phyloP scores from a whole-genome alignment of 2,888 invertebrate species.

The Candidula unifasciata region DNA sequence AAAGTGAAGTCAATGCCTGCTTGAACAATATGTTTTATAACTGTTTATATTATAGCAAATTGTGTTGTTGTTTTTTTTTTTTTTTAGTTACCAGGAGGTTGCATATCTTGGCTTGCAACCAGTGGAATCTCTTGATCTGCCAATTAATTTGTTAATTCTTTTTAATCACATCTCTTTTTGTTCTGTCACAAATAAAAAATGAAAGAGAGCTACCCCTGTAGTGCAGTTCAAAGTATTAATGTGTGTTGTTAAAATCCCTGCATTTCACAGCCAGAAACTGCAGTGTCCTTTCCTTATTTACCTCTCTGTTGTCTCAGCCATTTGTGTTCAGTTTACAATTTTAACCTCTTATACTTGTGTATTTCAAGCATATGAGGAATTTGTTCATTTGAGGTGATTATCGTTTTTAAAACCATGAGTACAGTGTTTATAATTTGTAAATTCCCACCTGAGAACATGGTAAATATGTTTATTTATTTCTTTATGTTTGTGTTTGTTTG shows the following conservation, averaged over 20 bases:
- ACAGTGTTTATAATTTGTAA: background rate
- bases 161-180: too few species aligned
- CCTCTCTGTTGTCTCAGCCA: background rate
- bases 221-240: background rate
- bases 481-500: background rate
- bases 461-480: conserved; percentile 2
- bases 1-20: too few species aligned
- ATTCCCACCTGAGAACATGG: background rate
- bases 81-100: too few species aligned
- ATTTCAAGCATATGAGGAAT: background rate
- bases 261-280: background rate
- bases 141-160: too few species aligned
- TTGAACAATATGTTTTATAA: too few species aligned
- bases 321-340: background rate
- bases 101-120: too few species aligned
- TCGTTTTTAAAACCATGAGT: background rate
- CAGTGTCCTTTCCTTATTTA: background rate
- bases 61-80: too few species aligned
- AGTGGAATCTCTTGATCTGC: too few species aligned
- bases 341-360: background rate
- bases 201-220: too few species aligned
- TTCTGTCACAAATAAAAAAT: too few species aligned
- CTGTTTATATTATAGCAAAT: too few species aligned
- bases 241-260: background rate
- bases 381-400: background rate